Conservation (phyloP, 2,113 vertebrate species). For the Solea senegalensis region DNA sequence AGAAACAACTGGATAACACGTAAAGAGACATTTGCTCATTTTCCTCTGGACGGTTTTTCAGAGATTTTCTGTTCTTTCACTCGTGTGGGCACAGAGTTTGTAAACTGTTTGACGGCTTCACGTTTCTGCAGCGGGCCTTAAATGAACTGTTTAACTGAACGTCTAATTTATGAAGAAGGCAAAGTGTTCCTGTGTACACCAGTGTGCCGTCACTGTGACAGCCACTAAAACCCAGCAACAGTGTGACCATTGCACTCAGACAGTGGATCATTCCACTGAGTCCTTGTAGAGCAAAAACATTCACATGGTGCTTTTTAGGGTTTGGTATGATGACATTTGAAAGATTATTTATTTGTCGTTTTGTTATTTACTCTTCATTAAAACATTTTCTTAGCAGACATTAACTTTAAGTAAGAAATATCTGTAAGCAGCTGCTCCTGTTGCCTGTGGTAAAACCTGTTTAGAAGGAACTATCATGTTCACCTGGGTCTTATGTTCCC, state of each 20-base stretch:
- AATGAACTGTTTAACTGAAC: conserved; percentile 67
- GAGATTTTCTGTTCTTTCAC: conserved; percentile 25
- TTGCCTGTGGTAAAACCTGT: no score
- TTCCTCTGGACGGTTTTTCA: background rate
- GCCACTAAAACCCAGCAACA: conserved; percentile 45
- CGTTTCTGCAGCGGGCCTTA: conserved; percentile 57
- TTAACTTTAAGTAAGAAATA: background rate
- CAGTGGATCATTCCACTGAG: no score
- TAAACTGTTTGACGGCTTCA: conserved; percentile 75
- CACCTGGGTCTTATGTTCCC: no score
- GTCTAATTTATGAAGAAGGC: conserved; percentile 70
- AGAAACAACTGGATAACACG: no score
- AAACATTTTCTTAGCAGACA: no score
- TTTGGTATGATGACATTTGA: no score
- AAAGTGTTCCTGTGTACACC: conserved; percentile 66
- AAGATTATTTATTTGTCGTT: no score
- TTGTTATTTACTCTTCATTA: no score
- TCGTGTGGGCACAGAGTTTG: conserved; percentile 57
- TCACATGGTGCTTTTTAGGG: no score
- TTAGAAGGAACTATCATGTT: no score
- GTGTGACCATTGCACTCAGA: background rate
- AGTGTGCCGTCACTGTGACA: conserved; percentile 41
- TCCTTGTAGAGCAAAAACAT: no score
- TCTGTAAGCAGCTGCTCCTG: background rate
- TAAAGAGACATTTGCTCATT: conserved; percentile 15